Evolutionary conservation across 2,113 vertebrate species (phyloP).

Genomic region (Rhea americana): DNA sequence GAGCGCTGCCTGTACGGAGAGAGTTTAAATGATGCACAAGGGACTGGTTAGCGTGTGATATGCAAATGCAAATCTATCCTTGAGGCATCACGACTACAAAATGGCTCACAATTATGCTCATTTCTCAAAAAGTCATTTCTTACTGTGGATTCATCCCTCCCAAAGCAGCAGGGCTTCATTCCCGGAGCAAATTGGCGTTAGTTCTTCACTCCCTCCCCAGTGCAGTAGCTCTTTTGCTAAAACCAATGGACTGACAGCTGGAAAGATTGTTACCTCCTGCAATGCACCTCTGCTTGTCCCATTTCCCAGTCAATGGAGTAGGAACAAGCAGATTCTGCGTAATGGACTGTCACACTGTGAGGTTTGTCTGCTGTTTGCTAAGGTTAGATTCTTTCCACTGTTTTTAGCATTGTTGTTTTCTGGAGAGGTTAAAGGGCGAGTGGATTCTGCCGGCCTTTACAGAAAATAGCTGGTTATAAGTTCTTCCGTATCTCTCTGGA

Average conservation of each 20-base stretch:
- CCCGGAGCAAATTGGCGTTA: not conserved
- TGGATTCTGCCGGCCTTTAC: not conserved
- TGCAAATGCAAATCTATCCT: slow-evolving; percentile 46
- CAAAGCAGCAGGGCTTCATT: not conserved
- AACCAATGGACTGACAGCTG: not conserved
- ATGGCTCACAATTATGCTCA: slow-evolving; percentile 38
- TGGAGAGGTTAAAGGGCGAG: not conserved
- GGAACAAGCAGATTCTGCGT: not conserved
- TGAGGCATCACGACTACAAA: slow-evolving; percentile 27
- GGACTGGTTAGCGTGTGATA: slow-evolving; percentile 47
- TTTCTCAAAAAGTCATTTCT: not conserved
- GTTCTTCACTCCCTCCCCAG: not conserved
- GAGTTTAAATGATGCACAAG: slow-evolving; percentile 27
- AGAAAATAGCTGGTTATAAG: not conserved
- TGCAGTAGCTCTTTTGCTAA: not conserved
- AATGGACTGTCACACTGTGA: not conserved
- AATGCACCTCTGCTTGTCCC: rapidly evolving
- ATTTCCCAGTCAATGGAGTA: not conserved
- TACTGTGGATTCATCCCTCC: not conserved
- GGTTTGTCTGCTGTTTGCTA: not conserved
- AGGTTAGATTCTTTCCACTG: not conserved
- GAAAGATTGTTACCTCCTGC: not conserved
- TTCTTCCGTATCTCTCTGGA: not conserved
- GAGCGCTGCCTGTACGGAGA: not conserved
- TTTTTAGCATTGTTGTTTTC: not conserved